phyloP scores from a whole-genome alignment of 2,113 vertebrate species.

The Saccopteryx leptura region DNA sequence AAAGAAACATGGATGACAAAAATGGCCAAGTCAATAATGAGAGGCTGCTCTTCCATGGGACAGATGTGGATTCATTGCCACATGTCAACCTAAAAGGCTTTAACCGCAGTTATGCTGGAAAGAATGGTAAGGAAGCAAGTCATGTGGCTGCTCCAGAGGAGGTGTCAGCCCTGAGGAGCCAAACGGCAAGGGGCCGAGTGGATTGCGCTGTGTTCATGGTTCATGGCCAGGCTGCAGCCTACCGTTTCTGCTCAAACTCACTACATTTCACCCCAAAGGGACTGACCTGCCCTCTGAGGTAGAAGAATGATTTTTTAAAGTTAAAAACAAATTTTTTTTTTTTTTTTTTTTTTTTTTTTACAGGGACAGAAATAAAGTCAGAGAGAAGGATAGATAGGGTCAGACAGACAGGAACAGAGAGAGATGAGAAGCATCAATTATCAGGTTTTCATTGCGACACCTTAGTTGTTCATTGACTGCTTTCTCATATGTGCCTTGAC shows the following conservation, averaged over 20 bases:
- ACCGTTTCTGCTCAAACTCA: not conserved
- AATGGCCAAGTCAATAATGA: conserved; percentile 91
- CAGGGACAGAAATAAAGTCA: too few species aligned
- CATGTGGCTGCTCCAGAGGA: not conserved
- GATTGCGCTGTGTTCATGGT: not conserved
- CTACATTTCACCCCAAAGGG: not conserved
- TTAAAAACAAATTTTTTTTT: not conserved
- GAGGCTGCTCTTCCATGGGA: conserved; percentile 93
- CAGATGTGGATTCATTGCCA: conserved; percentile 72
- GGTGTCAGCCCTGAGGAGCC: not conserved
- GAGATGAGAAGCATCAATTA: too few species aligned
- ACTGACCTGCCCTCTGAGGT: not conserved
- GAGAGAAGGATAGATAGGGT: too few species aligned
- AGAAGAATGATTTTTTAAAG: not conserved
- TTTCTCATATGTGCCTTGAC: too few species aligned
- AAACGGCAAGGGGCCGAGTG: not conserved
- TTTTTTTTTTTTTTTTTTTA: too few species aligned
- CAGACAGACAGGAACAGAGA: too few species aligned
- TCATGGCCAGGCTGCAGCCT: not conserved
- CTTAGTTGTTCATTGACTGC: too few species aligned
- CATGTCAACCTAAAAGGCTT: conserved; percentile 91
- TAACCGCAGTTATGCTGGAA: conserved; percentile 94
- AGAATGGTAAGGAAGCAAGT: conserved; percentile 88
- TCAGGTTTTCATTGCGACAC: too few species aligned
- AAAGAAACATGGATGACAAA: conserved; percentile 90